These are phyloP conservation scores for Heliocidaris erythrogramma DNA, from an alignment of 35 echinoderm and acorn worm species.

Conservation along the genomic window DNA sequence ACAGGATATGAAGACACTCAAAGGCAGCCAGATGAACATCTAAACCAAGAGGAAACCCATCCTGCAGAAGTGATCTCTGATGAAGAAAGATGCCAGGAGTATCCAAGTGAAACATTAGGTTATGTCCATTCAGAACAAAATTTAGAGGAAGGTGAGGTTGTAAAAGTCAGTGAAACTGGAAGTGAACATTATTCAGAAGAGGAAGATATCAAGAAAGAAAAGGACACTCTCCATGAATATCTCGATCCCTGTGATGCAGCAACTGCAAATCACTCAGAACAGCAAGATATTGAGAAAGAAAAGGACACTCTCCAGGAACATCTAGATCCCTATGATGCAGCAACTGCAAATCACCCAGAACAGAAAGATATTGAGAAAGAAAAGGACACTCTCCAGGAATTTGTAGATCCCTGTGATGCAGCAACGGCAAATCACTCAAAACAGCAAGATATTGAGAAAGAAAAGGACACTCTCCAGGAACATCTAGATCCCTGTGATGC, in stretches of 20 bases:
- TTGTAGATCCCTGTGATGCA: not conserved
- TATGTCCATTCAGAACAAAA: not conserved
- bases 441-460: not conserved
- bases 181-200: not conserved
- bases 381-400: not conserved
- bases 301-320: not conserved
- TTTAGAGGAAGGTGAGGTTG: not conserved
- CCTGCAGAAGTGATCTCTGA: not conserved
- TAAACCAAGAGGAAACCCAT: not conserved
- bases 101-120: not conserved
- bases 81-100: not conserved
- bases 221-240: not conserved
- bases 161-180: not conserved
- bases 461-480: not conserved
- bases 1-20: not conserved
- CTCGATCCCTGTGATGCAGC: not conserved
- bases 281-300: not conserved
- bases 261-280: not conserved
- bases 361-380: too few relatives aligned
- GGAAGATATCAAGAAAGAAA: not conserved
- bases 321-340: too few relatives aligned
- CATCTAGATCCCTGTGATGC: too few relatives aligned
- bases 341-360: too few relatives aligned
- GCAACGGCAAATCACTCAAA: not conserved
- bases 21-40: not conserved